These are phyloP conservation scores for Notodonta ziczac DNA, from an alignment of 2,888 invertebrate genomes.

Conservation along the genomic window DNA sequence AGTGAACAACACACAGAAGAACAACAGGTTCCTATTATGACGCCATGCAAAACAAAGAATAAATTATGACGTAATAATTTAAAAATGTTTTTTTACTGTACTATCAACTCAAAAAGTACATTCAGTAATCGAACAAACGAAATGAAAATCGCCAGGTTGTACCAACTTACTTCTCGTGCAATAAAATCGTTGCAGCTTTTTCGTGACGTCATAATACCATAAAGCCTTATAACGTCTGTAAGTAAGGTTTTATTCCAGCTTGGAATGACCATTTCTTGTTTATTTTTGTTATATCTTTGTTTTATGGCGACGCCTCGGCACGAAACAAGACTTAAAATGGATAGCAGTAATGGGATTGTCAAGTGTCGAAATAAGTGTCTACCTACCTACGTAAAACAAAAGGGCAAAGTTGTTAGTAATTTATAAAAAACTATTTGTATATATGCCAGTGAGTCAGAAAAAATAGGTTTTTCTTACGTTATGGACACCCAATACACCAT, in stretches of 20 bases:
- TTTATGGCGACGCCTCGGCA: neutral
- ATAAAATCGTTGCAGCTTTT: neutral
- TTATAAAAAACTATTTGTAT: neutral
- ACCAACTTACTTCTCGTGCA: too few relatives aligned
- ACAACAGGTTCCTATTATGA: slow-evolving; percentile 33
- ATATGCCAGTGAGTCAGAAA: too few relatives aligned
- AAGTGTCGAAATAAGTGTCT: neutral
- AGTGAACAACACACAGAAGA: slow-evolving; percentile 37
- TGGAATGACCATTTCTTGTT: slow-evolving; percentile 10
- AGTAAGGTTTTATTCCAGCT: slow-evolving; percentile 29
- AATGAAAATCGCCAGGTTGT: too few relatives aligned
- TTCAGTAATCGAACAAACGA: too few relatives aligned
- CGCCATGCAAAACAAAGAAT: neutral
- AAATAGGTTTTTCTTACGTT: too few relatives aligned
- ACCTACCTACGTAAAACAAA: neutral
- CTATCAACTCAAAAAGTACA: too few relatives aligned
- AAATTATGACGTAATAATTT: neutral
- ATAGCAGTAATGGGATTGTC: neutral
- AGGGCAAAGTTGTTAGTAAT: neutral
- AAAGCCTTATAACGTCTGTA: slow-evolving; percentile 10
- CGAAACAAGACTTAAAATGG: neutral
- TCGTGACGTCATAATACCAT: neutral
- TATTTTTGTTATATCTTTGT: slow-evolving; percentile 3
- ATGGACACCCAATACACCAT: too few relatives aligned
- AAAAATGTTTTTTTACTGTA: too few relatives aligned